Conservation (phyloP, 2,797 vertebrate genomes). For the Lacerta viridis region DNA sequence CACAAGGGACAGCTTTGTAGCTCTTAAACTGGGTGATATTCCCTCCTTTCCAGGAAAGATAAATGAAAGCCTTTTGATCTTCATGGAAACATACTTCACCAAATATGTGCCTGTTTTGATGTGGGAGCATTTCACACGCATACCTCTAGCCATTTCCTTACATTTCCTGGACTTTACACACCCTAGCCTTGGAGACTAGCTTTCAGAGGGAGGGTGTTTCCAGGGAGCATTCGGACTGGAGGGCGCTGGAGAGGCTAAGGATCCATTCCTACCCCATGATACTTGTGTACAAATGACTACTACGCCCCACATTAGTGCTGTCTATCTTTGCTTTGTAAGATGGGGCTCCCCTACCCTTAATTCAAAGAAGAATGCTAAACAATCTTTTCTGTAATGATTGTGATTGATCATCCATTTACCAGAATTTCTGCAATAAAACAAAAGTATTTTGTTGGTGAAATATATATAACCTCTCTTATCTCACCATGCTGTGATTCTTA, state of each 20-base stretch:
- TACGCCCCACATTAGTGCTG: background rate
- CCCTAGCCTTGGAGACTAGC: background rate
- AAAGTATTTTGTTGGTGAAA: background rate
- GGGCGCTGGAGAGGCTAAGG: background rate
- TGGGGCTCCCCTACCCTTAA: background rate
- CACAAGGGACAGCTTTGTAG: background rate
- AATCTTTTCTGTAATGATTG: background rate
- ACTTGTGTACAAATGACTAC: background rate
- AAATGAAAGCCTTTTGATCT: background rate
- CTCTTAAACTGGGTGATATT: background rate
- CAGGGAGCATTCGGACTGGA: background rate
- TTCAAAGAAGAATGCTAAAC: slow-evolving; percentile 23
- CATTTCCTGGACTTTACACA: too few species aligned
- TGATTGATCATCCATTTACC: slow-evolving; percentile 19
- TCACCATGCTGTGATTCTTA: slow-evolving; percentile 7
- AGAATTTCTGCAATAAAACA: background rate
- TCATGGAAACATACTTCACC: background rate
- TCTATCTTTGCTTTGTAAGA: background rate
- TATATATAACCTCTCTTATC: background rate
- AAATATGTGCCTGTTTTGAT: background rate
- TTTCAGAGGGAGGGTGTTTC: background rate
- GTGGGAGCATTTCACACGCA: background rate
- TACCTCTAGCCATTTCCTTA: background rate
- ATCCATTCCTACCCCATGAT: background rate
- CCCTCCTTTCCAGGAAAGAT: background rate